Percentiles rank a stretch among this genome's conserved stretches.
Evolutionary conservation across 2,113 vertebrate species (phyloP).

Genomic region (Apteryx owenii): DNA sequence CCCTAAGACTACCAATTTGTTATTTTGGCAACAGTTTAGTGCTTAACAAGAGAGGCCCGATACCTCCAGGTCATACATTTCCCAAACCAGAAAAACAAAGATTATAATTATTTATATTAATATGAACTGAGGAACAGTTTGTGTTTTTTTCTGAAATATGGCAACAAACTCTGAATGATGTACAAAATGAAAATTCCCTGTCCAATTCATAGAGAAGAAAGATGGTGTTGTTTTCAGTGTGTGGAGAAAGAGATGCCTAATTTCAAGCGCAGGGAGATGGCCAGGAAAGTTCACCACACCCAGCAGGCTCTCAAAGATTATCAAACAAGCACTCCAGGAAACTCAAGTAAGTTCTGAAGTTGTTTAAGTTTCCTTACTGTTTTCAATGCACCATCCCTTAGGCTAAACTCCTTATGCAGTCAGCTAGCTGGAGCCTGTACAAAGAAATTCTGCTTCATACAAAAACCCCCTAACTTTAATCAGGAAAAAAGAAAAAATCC

Average conservation of each 20-base stretch:
- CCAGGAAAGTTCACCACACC: constrained; percentile 35
- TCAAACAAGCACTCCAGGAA: constrained; percentile 53
- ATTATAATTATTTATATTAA: neutral
- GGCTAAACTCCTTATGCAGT: constrained; percentile 24
- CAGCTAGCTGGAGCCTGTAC: constrained; percentile 53
- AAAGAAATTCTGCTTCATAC: constrained; percentile 21
- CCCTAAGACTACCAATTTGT: neutral
- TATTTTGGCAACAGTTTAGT: neutral
- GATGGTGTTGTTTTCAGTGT: neutral
- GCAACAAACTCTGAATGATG: neutral
- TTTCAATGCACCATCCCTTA: constrained; percentile 17
- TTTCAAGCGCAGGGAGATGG: neutral
- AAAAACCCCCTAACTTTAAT: neutral
- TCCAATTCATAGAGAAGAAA: neutral
- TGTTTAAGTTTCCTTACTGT: constrained; percentile 32
- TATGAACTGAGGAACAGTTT: neutral
- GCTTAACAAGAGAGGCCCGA: neutral
- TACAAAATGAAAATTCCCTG: neutral
- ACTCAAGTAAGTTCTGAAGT: neutral
- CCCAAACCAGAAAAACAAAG: neutral
- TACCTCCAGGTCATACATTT: constrained; percentile 1
- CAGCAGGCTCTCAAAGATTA: constrained; percentile 36
- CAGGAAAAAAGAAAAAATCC: neutral
- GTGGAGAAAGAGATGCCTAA: neutral
- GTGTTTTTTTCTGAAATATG: neutral